Percentiles rank a stretch among this genome's conserved stretches.
Evolutionary conservation across 2,888 invertebrate genomes (phyloP).

Genomic region (Drosophila gaucha): DNA sequence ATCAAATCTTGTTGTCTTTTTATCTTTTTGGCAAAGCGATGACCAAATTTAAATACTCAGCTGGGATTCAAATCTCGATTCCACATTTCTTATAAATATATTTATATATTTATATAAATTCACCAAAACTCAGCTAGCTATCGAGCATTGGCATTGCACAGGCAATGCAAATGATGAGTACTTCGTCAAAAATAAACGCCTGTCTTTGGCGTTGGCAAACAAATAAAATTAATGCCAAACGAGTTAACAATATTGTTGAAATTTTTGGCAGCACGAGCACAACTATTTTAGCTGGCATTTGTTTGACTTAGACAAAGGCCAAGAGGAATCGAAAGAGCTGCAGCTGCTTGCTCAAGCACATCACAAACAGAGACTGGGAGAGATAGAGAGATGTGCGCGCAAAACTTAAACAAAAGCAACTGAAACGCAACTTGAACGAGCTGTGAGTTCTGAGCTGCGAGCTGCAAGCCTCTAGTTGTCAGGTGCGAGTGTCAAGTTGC

Average conservation of each 20-base stretch:
- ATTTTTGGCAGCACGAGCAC: constrained; percentile 23
- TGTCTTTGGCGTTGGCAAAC: constrained; percentile 48
- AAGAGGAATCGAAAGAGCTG: constrained; percentile 47
- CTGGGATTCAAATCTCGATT: too few species aligned
- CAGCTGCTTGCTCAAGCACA: constrained; percentile 63
- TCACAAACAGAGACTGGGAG: constrained; percentile 10
- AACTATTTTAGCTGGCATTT: constrained; percentile 38
- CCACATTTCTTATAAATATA: too few species aligned
- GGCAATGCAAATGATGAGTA: constrained; percentile 40
- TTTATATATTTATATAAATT: too few species aligned
- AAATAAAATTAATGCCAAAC: constrained; percentile 60
- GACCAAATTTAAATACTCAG: too few species aligned
- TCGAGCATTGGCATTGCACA: neutral
- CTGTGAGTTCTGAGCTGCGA: constrained; percentile 6
- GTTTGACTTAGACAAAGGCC: constrained; percentile 63
- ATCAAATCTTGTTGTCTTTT: too few species aligned
- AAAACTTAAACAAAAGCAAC: constrained; percentile 75
- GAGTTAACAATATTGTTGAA: constrained; percentile 44
- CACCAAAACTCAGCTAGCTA: neutral
- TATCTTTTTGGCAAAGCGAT: too few species aligned
- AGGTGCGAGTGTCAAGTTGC: constrained; percentile 20
- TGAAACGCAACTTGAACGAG: constrained; percentile 44
- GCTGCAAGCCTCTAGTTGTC: constrained; percentile 11
- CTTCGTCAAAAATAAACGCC: constrained; percentile 9
- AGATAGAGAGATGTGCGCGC: constrained; percentile 34